phyloP scores from a whole-genome alignment of 1,140 invertebrate genomes.

The Conus ventricosus region DNA sequence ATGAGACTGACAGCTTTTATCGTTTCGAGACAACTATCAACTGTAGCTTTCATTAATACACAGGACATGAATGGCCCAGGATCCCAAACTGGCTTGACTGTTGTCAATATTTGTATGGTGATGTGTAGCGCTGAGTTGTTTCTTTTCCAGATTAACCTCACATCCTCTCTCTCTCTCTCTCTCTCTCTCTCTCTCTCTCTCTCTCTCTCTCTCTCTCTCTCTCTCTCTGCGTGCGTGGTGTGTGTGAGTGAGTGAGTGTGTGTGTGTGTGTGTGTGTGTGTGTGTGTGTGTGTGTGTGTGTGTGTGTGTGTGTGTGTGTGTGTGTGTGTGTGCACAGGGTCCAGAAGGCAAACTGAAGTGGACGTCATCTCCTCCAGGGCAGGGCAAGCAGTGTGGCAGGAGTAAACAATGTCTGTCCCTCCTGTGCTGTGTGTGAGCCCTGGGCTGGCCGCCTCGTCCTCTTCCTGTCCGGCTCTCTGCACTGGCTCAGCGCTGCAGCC shows the following conservation, averaged over 20 bases:
- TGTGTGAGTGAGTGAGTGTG: background rate
- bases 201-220: no score
- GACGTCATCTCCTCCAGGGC: background rate
- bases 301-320: background rate
- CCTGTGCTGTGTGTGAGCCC: conserved; percentile 6
- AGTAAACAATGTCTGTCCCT: background rate
- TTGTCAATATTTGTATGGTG: no score
- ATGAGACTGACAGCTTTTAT: no score
- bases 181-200: no score
- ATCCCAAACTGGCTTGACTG: no score
- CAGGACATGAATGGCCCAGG: no score
- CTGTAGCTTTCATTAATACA: no score
- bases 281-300: background rate
- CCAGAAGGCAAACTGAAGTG: background rate
- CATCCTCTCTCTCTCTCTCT: no score
- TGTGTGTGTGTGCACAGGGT: background rate
- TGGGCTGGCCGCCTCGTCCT: conserved; percentile 20
- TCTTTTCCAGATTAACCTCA: no score
- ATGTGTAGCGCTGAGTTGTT: no score
- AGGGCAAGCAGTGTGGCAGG: background rate
- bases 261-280: background rate
- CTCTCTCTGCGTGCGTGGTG: no score
- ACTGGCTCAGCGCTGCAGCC: conserved; percentile 31
- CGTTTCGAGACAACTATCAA: no score
- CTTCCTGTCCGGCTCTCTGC: conserved; percentile 5